A percentile compares a stretch with the other conserved stretches of the same genome.
Evolutionary conservation across 2,113 vertebrate species (phyloP).

Genomic region (Orientallactaga bullata): DNA sequence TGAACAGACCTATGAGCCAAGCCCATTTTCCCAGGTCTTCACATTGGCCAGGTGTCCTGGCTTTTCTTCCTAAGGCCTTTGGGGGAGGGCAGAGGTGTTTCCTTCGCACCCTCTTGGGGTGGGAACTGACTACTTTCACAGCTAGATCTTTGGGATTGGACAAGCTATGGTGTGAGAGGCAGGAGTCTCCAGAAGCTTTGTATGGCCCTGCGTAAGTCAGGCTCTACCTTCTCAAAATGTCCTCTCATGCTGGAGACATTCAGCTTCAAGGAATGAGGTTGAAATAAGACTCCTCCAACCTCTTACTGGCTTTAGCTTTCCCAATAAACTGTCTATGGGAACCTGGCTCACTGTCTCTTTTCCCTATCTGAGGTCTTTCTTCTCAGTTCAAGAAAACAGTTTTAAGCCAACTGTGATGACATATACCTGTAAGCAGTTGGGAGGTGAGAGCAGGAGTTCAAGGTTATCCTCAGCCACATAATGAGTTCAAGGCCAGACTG

Average conservation of each 20-base stretch:
- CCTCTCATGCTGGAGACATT: constrained; percentile 31
- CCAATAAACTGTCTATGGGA: constrained; percentile 81
- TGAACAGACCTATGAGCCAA: constrained; percentile 47
- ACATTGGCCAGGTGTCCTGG: not conserved
- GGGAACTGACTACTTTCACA: constrained; percentile 12
- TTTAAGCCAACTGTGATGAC: not conserved
- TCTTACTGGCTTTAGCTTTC: constrained; percentile 56
- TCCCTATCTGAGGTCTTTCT: constrained; percentile 22
- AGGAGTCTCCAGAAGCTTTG: not conserved
- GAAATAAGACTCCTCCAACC: constrained; percentile 54
- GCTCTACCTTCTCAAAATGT: not conserved
- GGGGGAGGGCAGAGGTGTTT: not conserved
- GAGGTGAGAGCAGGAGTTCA: not conserved
- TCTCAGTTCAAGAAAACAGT: constrained; percentile 51
- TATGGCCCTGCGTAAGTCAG: not conserved
- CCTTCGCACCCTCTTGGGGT: not conserved
- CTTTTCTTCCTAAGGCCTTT: constrained; percentile 55
- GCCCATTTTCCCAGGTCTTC: constrained; percentile 40
- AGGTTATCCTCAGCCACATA: not conserved
- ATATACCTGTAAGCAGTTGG: no score
- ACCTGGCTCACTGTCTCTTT: constrained; percentile 31
- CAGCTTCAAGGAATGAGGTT: not conserved
- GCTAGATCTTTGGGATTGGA: constrained; percentile 8
- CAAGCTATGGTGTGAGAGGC: constrained; percentile 22
- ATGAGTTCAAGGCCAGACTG: not conserved